phyloP scores from a whole-genome alignment of 2,888 invertebrate genomes.

The Tetropium fuscum region DNA sequence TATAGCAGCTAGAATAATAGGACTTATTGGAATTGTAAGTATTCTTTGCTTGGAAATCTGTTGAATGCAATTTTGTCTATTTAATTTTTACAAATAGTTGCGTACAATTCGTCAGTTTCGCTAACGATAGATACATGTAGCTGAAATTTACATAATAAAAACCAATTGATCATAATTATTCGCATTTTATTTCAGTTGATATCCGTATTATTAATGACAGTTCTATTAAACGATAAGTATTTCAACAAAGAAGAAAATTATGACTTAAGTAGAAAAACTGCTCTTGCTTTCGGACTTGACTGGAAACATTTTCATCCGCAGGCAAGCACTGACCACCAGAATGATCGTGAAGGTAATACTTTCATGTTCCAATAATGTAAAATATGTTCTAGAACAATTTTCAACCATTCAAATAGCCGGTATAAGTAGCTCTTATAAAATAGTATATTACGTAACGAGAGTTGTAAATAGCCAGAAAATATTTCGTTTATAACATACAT shows the following conservation, averaged over 20 bases:
- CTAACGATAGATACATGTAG: too few relatives aligned
- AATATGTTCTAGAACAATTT: neutral
- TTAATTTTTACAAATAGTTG: too few relatives aligned
- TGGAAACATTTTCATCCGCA: slow-evolving; percentile 37
- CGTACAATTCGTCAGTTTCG: too few relatives aligned
- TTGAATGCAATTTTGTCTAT: too few relatives aligned
- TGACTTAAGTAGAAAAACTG: slow-evolving; percentile 34
- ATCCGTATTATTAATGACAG: slow-evolving; percentile 32
- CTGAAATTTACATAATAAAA: too few relatives aligned
- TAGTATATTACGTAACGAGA: too few relatives aligned
- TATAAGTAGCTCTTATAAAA: too few relatives aligned
- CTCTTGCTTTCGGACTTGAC: slow-evolving; percentile 38
- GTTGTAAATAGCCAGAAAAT: too few relatives aligned
- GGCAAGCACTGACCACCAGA: slow-evolving; percentile 21
- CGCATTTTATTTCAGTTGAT: slow-evolving; percentile 35
- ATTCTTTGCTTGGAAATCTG: too few relatives aligned
- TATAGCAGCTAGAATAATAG: slow-evolving; percentile 20
- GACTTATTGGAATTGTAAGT: slow-evolving; percentile 25
- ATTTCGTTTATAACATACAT: too few relatives aligned
- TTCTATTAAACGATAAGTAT: slow-evolving; percentile 35
- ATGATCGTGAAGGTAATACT: slow-evolving; percentile 36
- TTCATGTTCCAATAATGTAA: neutral
- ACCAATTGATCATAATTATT: too few relatives aligned
- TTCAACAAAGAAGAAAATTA: slow-evolving; percentile 24
- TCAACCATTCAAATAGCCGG: too few relatives aligned